phyloP scores from a whole-genome alignment of 2,888 invertebrate species.

The Rhagonycha lutea region DNA sequence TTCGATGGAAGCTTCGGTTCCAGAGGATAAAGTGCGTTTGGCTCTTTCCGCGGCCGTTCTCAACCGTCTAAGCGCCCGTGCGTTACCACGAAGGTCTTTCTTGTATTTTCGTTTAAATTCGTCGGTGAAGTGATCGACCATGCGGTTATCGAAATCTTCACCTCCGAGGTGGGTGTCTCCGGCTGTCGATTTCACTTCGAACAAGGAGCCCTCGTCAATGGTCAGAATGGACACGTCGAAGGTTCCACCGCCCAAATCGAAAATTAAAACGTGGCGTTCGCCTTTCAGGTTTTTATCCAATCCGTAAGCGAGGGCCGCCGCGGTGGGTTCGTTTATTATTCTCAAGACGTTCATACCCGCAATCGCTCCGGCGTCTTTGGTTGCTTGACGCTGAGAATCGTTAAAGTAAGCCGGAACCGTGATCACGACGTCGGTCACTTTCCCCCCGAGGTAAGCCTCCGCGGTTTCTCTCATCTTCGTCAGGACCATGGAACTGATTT shows the following conservation, averaged over 20 bases:
- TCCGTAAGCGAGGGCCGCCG: constrained; percentile 64
- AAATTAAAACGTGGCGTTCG: constrained; percentile 58
- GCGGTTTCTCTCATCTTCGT: constrained; percentile 70
- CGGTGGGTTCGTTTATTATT: constrained; percentile 70
- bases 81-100: constrained; percentile 69
- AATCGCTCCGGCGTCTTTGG: constrained; percentile 71
- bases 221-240: constrained; percentile 71
- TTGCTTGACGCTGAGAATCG: constrained; percentile 72
- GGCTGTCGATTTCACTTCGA: constrained; percentile 61
- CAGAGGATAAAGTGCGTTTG: constrained; percentile 76
- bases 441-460: constrained; percentile 73
- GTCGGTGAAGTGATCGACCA: constrained; percentile 69
- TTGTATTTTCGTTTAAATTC: constrained; percentile 74
- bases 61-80: constrained; percentile 69
- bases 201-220: constrained; percentile 63
- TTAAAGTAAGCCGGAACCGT: constrained; percentile 77
- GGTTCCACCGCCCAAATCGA: constrained; percentile 63
- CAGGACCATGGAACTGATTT: constrained; percentile 72
- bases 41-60: constrained; percentile 79
- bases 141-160: constrained; percentile 61
- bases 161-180: constrained; percentile 59
- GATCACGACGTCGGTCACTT: constrained; percentile 72
- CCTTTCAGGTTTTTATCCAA: constrained; percentile 54
- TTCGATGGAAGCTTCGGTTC: constrained; percentile 75
- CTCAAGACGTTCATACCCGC: constrained; percentile 68